These are phyloP conservation scores for Tipula unca DNA, from an alignment of 2,888 invertebrate species.

Conservation along the genomic window DNA sequence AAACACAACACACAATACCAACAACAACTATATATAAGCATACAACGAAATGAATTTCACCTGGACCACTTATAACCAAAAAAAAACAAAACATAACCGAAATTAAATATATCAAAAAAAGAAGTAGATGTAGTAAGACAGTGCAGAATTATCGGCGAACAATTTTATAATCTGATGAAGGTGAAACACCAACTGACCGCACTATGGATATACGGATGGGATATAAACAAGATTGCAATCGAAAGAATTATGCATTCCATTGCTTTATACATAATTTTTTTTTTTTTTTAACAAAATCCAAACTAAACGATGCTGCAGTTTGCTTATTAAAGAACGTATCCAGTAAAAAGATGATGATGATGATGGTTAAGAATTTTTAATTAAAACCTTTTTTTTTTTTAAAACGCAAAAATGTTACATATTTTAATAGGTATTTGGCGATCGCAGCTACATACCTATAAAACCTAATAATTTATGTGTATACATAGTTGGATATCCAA, in stretches of 20 bases:
- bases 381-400: background rate
- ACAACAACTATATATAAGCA: background rate
- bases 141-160: background rate
- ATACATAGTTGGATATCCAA: background rate
- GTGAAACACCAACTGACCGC: background rate
- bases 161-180: background rate
- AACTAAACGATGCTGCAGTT: slow-evolving; percentile 14
- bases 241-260: slow-evolving; percentile 14
- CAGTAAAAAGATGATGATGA: background rate
- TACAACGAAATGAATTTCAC: background rate
- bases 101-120: slow-evolving; percentile 14
- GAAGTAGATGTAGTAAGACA: background rate
- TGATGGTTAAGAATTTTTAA: background rate
- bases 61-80: slow-evolving; percentile 14
- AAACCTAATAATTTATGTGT: background rate
- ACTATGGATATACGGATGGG: background rate
- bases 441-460: background rate
- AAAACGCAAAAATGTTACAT: background rate
- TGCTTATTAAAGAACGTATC: slow-evolving; percentile 8
- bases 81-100: background rate
- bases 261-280: background rate
- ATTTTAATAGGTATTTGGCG: slow-evolving; percentile 14
- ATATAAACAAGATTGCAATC: slow-evolving; percentile 14
- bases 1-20: background rate
- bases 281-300: background rate